Base-by-base conservation (phyloP, 2,797 vertebrate genomes). In the Hydrolagus colliei region DNA sequence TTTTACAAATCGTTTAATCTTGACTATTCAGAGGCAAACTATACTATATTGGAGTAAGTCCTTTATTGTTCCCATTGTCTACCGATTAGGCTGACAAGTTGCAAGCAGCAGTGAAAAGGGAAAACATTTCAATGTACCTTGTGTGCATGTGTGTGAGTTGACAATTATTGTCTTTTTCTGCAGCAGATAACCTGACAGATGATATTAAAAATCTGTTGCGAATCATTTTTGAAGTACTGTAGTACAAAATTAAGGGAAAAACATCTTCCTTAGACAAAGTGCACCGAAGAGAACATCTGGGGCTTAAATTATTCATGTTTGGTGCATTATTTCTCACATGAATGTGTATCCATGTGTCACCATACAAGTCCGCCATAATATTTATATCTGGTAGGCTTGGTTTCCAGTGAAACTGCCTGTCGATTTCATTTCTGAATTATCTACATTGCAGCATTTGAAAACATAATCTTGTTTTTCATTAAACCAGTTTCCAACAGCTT, bases 261-360 rank as follows among this genome's bases (percentile, higher is more conserved):
- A 41, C 20, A 41, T 8, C 65, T 84, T 71, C 41, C 65, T 71
- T 67, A 68, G 65, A 9, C 71, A 41, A 71, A 52, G 32, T 35
- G 65, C 65, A 71, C 10, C 13, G 10, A 71, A 84, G 18, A 20
- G 79, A 84, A 71, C 65, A 84, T 84, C 65, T 84, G 79, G 79
- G 32, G 68, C 27, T 27, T 84, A 67, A 84, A 84, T 84, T 84
- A 84, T 84, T 84, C 65, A 84, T 84, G 65, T 52, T 84, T 84
- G 22, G 32, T 52, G 65, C 35, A 84, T 68, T 41, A 84, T 84
- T 84, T 84, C 79, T 84, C 32, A 84, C 20, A 84, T 71, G 16
- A 71, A 84, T 71, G 65, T 84, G 79, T 16, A 84, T 68, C 71
- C 32, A 84, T 84, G 32, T 84, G 32, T 84, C 63, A 32, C 65